Conservation (phyloP, 2,113 vertebrate species). For the Etheostoma spectabile region DNA sequence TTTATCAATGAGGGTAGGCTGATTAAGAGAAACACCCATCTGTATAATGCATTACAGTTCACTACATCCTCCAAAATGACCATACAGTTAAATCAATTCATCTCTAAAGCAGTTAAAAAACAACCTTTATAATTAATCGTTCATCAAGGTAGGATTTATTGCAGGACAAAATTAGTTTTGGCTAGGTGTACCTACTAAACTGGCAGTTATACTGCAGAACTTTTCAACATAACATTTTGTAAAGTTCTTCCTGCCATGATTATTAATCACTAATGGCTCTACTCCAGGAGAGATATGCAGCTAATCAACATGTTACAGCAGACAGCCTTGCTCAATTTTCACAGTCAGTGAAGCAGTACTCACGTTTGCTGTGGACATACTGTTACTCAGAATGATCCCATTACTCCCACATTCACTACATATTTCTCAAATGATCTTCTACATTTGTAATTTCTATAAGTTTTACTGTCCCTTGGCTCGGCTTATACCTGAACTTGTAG, state of each 20-base stretch:
- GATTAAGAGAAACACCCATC: background rate
- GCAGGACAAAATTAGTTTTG: background rate
- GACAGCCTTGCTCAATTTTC: conserved; percentile 35
- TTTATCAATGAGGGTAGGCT: too few species aligned
- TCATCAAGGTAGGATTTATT: background rate
- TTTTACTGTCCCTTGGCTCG: background rate
- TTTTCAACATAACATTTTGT: conserved; percentile 20
- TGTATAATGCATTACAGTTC: background rate
- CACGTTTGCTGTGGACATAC: conserved; percentile 15
- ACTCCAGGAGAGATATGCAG: conserved; percentile 41
- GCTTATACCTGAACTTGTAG: background rate
- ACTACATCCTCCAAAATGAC: background rate
- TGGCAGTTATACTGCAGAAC: background rate
- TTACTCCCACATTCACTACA: background rate
- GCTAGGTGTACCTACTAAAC: background rate
- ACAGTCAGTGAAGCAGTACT: conserved; percentile 31
- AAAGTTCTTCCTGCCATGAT: conserved; percentile 18
- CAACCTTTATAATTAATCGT: background rate
- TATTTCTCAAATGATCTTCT: background rate
- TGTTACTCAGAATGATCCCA: conserved; percentile 14
- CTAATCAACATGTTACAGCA: conserved; percentile 52
- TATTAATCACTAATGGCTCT: conserved; percentile 34
- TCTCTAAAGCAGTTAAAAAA: background rate
- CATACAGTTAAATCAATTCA: background rate
- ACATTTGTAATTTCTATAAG: conserved; percentile 2